Conservation (phyloP, 2,113 vertebrate species). For the Mungos mungo region DNA sequence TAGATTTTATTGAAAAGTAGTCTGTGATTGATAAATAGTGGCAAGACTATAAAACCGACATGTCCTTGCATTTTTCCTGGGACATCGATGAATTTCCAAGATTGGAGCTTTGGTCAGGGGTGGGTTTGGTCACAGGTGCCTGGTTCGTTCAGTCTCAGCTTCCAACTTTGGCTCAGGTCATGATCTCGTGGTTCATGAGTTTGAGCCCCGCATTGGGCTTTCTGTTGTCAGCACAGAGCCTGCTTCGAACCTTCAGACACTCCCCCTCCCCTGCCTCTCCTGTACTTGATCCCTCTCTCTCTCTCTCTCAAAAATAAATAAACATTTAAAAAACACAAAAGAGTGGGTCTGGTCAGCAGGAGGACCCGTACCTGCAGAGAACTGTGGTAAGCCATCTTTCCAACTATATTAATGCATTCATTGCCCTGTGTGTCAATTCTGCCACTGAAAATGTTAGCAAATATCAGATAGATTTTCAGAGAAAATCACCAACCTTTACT, state of each 20-base stretch:
- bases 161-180: too few relatives aligned
- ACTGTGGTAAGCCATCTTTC: not conserved
- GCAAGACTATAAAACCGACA: not conserved
- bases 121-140: not conserved
- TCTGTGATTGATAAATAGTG: not conserved
- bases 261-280: too few relatives aligned
- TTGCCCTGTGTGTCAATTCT: not conserved
- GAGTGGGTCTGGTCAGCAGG: not conserved
- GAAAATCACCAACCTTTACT: not conserved
- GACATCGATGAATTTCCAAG: not conserved
- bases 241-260: too few relatives aligned
- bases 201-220: too few relatives aligned
- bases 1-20: slow-evolving; percentile 25
- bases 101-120: not conserved
- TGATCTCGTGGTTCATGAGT: too few relatives aligned
- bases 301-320: too few relatives aligned
- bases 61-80: not conserved
- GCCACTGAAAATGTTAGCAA: not conserved
- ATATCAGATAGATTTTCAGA: not conserved
- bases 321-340: too few relatives aligned
- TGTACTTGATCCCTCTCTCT: too few relatives aligned
- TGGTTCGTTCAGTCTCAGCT: too few relatives aligned
- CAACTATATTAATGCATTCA: rapidly evolving
- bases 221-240: too few relatives aligned
- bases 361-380: not conserved